Base-by-base conservation (phyloP, 2,888 invertebrate species). In the Hydraecia micacea region DNA sequence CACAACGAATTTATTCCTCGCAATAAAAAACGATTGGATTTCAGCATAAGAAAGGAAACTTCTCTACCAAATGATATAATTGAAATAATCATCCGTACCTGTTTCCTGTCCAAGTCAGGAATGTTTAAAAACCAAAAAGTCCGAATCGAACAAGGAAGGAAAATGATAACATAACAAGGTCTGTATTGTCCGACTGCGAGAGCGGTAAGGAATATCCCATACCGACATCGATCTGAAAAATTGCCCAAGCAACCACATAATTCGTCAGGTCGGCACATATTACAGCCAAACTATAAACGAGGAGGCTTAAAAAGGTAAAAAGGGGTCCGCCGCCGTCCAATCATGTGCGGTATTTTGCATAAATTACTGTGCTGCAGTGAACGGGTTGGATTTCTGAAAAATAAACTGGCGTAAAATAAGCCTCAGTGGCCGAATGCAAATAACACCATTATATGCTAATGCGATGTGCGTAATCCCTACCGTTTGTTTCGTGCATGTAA, bases 361-460 rank as follows among this genome's bases (percentile, higher is more conserved):
- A 96, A 93, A 96, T 96, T 96, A 96, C 93, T 86, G 85, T 88
- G 89, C 86, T 92, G 93, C 93, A 93, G 91, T 91, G 87, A 94
- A 93, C 93, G 92, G 92, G 93, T 93, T 91, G 93, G 92, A 92
- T 94, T 95, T 94, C 91, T 93, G 94, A 95, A 95, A 96, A 96
- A 95, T 94, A 94, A 95, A 92, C 94, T 90, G 93, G 91, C 93
- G 94, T 94, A 93, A 95, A 95, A 95, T 94, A 94, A 94, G 91
- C 93, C 92, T 89, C 92, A 90, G 92, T 90, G 92, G 91, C 86
- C 92, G 92, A 95, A 96, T 96, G 95, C 94, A 95, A 96, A 96
- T 95, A 95, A 93, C 94, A 91, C 95, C 92, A 96, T 96, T 96
- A 95, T 96, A 96, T 96, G 96, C 91, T 95, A 96, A 96, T 96